Conservation (phyloP, 2,888 invertebrate genomes). For the Phalangium opilio region DNA sequence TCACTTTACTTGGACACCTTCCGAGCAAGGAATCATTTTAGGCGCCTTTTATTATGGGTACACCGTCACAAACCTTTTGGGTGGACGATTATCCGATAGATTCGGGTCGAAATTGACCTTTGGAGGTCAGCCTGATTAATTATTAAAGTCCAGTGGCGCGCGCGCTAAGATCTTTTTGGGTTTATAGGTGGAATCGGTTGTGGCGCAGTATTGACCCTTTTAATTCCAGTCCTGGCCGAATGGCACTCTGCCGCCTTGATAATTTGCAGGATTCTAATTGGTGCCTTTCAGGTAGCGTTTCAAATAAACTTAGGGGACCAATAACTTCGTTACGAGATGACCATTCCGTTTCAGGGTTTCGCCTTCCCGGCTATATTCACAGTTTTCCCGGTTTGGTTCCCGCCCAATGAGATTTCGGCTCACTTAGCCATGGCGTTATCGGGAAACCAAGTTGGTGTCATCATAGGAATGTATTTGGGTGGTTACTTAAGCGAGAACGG, state of each 20-base stretch:
- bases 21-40: constrained; percentile 5
- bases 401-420: constrained; percentile 5
- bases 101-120: constrained; percentile 14
- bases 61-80: constrained; percentile 3
- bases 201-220: background rate
- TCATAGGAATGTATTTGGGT: background rate
- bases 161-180: constrained; percentile 1
- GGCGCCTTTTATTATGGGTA: constrained; percentile 9
- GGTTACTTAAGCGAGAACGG: constrained; percentile 4
- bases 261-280: constrained; percentile 2
- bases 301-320: no score
- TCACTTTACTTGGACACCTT: no score
- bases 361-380: constrained; percentile 7
- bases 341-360: constrained; percentile 2
- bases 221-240: background rate
- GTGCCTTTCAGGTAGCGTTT: constrained; percentile 3
- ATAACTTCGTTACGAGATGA: no score
- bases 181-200: background rate
- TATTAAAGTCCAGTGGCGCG: constrained; percentile 2
- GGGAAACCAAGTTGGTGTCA: constrained; percentile 4
- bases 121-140: background rate
- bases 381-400: constrained; percentile 8
- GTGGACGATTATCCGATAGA: constrained; percentile 23
- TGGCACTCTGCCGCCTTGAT: constrained; percentile 1
- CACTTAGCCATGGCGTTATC: constrained; percentile 5